Base-by-base conservation (phyloP, 2,888 invertebrate species). In the Thymelicus lineola region DNA sequence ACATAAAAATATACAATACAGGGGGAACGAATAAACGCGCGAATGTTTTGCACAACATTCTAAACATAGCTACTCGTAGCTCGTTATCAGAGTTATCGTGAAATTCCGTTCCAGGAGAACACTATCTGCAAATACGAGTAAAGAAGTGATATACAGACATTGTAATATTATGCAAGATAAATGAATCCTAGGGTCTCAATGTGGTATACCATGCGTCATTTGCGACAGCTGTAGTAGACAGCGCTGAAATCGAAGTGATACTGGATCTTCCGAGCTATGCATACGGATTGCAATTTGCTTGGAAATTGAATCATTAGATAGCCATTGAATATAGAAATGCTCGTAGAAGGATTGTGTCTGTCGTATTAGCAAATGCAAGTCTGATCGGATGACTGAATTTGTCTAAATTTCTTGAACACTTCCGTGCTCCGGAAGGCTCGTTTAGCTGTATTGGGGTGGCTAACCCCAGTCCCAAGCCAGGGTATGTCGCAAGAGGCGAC, bases 11-110 rank as follows among this genome's bases (percentile, higher is more conserved):
- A 48, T 0, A 48, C 48, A 45, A 45, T 0, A 9, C 45, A 14
- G 14, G 45, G 15, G 20, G 20, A 50, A 50, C 20, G 3, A 12
- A 55, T 10, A 55, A 9, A 50, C 6, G 5, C 4, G 15, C 28
- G 15, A 61, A 55, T 57, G 46, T 42, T 67, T 63, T 58, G n/a
- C 38, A 14, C 61, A 35, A 57, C 38, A 69, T 63, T 69, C 63
- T 69, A 15, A 57, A 62, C 38, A 48, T 14, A 20, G 46, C 57
- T 63, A n/a, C n/a, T n/a, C n/a, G n/a, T n/a, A 12, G 48, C 15
- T 15, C 46, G 46, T 28, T n/a, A 35, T 36, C 46, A 36, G 2
- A 28, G 61, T 20, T 46, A 38, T 58, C 28, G 48, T 58, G 35
- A 70, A 59, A 63, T 70, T 64, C 58, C 38, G 45, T 58, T 63